Percentiles rank a stretch among this genome's conserved stretches.
These are phyloP conservation scores for Xestia c-nigrum DNA, from an alignment of 2,888 invertebrate genomes.

Conservation along the genomic window DNA sequence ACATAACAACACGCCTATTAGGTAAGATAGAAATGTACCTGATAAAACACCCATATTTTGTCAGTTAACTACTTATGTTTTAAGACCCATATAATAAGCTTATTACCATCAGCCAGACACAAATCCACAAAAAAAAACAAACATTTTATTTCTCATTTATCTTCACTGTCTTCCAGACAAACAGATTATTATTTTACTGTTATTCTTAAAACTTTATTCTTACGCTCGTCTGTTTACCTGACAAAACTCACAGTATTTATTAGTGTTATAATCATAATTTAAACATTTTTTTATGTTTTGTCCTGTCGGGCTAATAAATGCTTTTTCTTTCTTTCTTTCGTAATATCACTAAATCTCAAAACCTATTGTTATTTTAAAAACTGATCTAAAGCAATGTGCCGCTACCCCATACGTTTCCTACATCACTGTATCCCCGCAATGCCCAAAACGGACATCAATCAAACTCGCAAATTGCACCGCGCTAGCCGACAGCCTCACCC, in stretches of 20 bases:
- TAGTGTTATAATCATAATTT: too few species aligned
- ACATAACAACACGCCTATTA: too few species aligned
- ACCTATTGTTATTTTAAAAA: not conserved
- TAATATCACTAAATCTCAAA: not conserved
- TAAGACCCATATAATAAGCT: too few species aligned
- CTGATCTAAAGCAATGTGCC: constrained; percentile 1
- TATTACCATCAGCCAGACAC: too few species aligned
- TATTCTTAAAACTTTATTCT: not conserved
- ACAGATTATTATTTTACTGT: not conserved
- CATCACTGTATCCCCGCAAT: constrained; percentile 62
- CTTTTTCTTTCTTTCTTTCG: too few species aligned
- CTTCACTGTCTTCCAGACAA: not conserved
- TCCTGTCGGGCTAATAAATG: too few species aligned
- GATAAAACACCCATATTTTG: too few species aligned
- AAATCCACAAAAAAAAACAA: too few species aligned
- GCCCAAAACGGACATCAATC: constrained; percentile 81
- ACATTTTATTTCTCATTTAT: not conserved
- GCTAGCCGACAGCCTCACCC: constrained; percentile 76
- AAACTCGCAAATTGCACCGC: constrained; percentile 80
- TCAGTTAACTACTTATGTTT: too few species aligned
- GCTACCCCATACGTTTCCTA: constrained; percentile 46
- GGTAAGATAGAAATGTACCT: too few species aligned
- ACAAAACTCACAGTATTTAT: not conserved
- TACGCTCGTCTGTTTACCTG: not conserved
- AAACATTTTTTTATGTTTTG: too few species aligned